phyloP scores from a whole-genome alignment of 2,888 invertebrate species.

The Aleiodes leptofemur region DNA sequence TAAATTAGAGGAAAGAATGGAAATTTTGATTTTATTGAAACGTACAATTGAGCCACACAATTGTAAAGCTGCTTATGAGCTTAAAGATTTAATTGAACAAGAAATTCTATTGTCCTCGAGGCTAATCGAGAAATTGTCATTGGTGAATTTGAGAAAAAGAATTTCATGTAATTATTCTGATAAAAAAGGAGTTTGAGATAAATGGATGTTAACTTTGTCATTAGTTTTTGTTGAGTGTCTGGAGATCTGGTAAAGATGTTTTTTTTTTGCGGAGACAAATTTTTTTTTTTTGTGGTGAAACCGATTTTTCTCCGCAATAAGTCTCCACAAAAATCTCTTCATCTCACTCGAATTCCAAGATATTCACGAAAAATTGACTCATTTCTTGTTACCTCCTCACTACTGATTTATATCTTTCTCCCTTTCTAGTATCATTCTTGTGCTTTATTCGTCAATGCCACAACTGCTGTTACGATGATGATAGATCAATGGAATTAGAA shows the following conservation, averaged over 20 bases:
- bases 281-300: too few relatives aligned
- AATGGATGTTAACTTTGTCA: not conserved
- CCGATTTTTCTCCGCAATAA: too few relatives aligned
- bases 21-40: slow-evolving; percentile 78
- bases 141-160: slow-evolving; percentile 82
- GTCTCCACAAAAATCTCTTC: not conserved
- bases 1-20: slow-evolving; percentile 68
- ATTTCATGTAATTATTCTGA: slow-evolving; percentile 72
- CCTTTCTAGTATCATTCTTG: slow-evolving; percentile 62
- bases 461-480: slow-evolving; percentile 61
- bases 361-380: too few relatives aligned
- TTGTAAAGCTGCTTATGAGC: slow-evolving; percentile 78
- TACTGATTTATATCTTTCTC: too few relatives aligned
- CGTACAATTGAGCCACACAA: slow-evolving; percentile 80
- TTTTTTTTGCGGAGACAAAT: too few relatives aligned
- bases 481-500: slow-evolving; percentile 48
- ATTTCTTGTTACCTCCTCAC: too few relatives aligned
- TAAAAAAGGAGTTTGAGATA: not conserved
- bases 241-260: too few relatives aligned
- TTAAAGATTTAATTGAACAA: slow-evolving; percentile 82
- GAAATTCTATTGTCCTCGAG: slow-evolving; percentile 83
- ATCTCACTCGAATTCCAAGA: too few relatives aligned
- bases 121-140: slow-evolving; percentile 78
- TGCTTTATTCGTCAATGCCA: slow-evolving; percentile 62
- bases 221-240: not conserved